Evolutionary conservation across 2,888 invertebrate genomes (phyloP), one percentile per base, ranked within the genome.

Genomic region (Cenopis cana): DNA sequence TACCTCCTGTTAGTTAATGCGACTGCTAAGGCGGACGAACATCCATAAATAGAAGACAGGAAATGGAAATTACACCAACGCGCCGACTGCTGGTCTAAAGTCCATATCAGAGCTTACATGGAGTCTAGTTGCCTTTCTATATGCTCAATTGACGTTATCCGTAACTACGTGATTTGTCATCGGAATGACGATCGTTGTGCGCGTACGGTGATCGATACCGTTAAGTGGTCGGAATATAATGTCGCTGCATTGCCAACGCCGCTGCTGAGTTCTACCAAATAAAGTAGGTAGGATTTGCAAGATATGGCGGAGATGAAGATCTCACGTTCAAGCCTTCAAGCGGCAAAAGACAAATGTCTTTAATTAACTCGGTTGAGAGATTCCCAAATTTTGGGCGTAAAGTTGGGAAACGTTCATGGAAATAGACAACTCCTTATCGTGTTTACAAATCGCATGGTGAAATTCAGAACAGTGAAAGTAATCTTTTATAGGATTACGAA

Each of bases 211-310:
- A 80, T 76, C 74, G 76, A 81, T 89, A 87, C 91, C 91, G 92
- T 91, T 91, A 91, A 76, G 75, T 54, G 65, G 70, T 70, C 73
- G 89, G 89, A 92, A 92, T 92, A 91, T 83, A 90, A 88, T 87
- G 84, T 88, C 88, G 90, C 77, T 89, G 86, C 88, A 88, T 87
- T 85, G 52, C 62, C 85, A 86, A 87, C 85, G 52, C 62, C 84
- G 83, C 81, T 78, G 9, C 38, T n/a, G n/a, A 29, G 41, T 56
- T 4, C 54, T 41, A 17, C 33, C 17, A 20, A 68, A 68, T 52
- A 50, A 59, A 55, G 14, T 55, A 12, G 55, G 9, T 14, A n/a
- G n/a, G n/a, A 46, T 46, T 14, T 14, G 46, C 14, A 46, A n/a
- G 46, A n/a, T 46, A 46, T n/a, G 14, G 41, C 41, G 14, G 12